phyloP scores from a whole-genome alignment of 2,797 vertebrate species.

The Enteromius viviparus region DNA sequence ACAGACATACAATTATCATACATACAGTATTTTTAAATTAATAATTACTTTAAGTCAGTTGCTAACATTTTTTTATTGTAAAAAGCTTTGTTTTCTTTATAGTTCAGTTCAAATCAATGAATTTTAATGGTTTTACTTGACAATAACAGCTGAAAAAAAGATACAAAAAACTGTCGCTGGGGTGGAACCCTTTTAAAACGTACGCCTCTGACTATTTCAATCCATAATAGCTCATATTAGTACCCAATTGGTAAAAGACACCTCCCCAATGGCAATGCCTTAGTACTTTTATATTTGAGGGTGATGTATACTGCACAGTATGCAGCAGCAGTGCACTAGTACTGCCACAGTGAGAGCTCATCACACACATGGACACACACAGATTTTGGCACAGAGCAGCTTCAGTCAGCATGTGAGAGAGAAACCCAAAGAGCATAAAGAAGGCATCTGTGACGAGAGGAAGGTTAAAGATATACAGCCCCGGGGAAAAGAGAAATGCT shows the following conservation, averaged over 20 bases:
- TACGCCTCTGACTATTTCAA: not conserved
- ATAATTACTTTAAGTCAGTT: too few species aligned
- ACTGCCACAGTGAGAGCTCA: constrained; percentile 8
- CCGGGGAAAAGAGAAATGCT: constrained; percentile 15
- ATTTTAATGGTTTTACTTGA: too few species aligned
- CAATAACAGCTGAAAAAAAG: not conserved
- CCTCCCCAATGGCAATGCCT: not conserved
- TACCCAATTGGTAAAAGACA: not conserved
- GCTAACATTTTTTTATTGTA: too few species aligned
- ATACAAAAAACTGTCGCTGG: not conserved
- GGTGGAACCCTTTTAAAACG: not conserved
- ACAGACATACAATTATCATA: too few species aligned
- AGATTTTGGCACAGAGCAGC: constrained; percentile 33
- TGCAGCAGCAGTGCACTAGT: not conserved
- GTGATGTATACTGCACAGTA: not conserved
- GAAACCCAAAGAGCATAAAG: constrained; percentile 5
- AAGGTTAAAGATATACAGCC: constrained; percentile 41
- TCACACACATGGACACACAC: constrained; percentile 27
- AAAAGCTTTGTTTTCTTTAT: too few species aligned
- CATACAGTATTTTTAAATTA: too few species aligned
- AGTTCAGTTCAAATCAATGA: too few species aligned
- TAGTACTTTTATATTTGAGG: not conserved
- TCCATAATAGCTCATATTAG: not conserved
- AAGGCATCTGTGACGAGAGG: constrained; percentile 34
- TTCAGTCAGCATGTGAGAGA: constrained; percentile 35